Conservation (phyloP, 1,140 invertebrate species). For the Procambarus clarkii region DNA sequence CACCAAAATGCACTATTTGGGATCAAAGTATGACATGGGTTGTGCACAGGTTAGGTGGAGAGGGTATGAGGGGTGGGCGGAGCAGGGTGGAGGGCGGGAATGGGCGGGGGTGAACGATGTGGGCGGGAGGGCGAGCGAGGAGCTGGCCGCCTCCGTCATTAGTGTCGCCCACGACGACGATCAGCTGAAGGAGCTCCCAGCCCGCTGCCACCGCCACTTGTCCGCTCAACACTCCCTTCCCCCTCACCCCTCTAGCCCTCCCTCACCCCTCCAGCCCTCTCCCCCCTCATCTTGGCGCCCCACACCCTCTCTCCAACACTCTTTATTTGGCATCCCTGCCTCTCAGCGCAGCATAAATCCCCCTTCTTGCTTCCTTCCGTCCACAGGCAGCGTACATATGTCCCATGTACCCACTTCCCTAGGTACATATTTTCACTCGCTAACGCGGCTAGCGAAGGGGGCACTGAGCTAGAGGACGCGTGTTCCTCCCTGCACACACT, state of each 20-base stretch:
- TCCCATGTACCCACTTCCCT: too few relatives aligned
- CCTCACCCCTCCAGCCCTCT: neutral
- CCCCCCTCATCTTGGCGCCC: neutral
- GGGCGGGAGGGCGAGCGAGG: neutral
- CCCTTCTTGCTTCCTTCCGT: neutral
- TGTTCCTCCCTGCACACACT: too few relatives aligned
- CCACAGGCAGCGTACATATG: too few relatives aligned
- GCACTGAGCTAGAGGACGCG: too few relatives aligned
- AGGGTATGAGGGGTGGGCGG: neutral
- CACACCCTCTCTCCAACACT: neutral
- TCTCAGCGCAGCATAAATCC: neutral
- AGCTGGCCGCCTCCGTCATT: constrained; percentile 29
- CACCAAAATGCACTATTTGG: neutral
- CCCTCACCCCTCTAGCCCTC: neutral
- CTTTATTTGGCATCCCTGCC: neutral
- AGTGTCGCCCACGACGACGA: constrained; percentile 53
- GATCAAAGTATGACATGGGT: neutral
- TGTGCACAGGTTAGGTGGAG: neutral
- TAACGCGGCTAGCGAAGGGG: too few relatives aligned
- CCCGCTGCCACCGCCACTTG: constrained; percentile 54
- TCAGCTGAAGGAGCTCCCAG: constrained; percentile 46
- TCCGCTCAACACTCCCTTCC: constrained; percentile 49
- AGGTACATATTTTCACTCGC: too few relatives aligned
- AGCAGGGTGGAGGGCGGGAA: neutral
- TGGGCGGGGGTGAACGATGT: constrained; percentile 11